Conservation (phyloP, 2,888 invertebrate species). For the Nycteola revayana region DNA sequence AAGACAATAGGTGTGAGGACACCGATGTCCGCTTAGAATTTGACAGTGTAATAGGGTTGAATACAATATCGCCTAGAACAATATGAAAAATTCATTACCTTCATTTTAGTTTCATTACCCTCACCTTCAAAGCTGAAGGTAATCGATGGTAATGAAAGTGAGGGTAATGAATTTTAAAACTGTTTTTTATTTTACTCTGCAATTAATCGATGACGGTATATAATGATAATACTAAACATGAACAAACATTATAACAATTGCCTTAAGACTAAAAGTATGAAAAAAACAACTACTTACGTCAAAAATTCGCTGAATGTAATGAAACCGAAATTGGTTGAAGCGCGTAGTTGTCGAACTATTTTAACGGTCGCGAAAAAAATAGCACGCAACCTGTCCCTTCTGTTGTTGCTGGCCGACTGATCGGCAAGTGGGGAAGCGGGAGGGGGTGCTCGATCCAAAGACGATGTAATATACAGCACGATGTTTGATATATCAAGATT, state of each 20-base stretch:
- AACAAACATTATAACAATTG: constrained; percentile 9
- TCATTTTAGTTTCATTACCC: constrained; percentile 6
- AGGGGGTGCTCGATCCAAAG: constrained; percentile 8
- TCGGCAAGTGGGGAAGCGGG: constrained; percentile 6
- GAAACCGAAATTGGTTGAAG: constrained; percentile 10
- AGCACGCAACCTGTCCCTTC: constrained; percentile 2
- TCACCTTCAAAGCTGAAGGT: constrained; percentile 9
- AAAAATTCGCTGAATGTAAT: constrained; percentile 12
- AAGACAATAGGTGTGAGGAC: not conserved
- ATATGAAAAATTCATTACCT: not conserved
- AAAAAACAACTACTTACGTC: constrained; percentile 11
- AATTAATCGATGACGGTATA: constrained; percentile 7
- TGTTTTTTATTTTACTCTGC: constrained; percentile 10
- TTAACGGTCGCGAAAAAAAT: constrained; percentile 5
- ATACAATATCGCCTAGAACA: not conserved
- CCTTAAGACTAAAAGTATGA: constrained; percentile 9
- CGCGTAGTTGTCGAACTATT: constrained; percentile 5
- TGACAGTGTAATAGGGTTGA: not conserved
- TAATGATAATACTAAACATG: constrained; percentile 8
- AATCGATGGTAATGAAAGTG: constrained; percentile 11
- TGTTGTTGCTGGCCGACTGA: constrained; percentile 7
- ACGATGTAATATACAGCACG: constrained; percentile 7
- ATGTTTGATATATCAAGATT: constrained; percentile 10
- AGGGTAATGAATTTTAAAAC: constrained; percentile 10
- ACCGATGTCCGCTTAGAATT: not conserved